Conservation (phyloP, 1,140 invertebrate species). For the Brachionus calyciflorus region DNA sequence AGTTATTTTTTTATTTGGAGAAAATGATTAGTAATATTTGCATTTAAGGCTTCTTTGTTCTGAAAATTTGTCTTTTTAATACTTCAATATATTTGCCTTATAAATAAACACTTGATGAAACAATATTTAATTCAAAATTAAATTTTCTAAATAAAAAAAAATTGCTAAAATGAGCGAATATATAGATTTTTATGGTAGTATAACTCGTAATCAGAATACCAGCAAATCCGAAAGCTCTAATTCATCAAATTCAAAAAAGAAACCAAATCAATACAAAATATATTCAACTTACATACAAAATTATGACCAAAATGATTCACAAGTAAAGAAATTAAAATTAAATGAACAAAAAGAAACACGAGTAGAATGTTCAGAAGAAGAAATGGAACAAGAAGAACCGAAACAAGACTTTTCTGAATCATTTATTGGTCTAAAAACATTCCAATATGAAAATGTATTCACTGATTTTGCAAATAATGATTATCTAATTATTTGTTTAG, state of each 20-base stretch:
- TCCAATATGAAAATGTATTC: constrained; percentile 5
- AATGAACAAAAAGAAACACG: no score
- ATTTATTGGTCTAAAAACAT: constrained; percentile 16
- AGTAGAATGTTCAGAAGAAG: no score
- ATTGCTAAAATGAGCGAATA: no score
- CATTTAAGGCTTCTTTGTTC: no score
- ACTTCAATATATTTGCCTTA: no score
- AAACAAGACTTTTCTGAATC: neutral
- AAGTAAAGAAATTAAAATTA: constrained; percentile 28
- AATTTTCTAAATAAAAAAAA: no score
- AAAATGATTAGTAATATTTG: no score
- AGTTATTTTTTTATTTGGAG: no score
- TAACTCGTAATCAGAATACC: neutral
- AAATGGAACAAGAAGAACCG: neutral
- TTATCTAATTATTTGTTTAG: neutral
- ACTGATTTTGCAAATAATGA: neutral
- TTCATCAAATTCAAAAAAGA: neutral
- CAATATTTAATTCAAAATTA: no score
- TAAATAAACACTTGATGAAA: no score
- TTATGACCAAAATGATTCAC: neutral
- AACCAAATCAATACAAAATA: neutral
- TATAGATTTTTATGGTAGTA: neutral
- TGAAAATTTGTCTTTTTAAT: no score
- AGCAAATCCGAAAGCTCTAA: neutral
- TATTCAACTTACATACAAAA: constrained; percentile 1